phyloP scores from a whole-genome alignment of 1,140 invertebrate species.

The Halesus radiatus region DNA sequence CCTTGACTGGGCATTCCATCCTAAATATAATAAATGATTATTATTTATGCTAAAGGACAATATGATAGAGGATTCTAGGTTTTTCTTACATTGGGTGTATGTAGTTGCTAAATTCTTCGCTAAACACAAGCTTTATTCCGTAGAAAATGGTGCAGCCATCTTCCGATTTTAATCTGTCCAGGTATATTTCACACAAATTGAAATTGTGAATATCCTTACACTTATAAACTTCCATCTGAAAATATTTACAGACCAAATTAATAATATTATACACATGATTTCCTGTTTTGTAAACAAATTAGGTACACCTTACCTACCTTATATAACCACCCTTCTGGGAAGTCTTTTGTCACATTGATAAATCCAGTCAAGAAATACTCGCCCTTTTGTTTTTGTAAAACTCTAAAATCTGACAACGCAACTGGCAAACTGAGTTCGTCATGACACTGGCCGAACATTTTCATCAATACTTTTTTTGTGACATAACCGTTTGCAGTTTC shows the following conservation, averaged over 20 bases:
- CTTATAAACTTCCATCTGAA: constrained; percentile 49
- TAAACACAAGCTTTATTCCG: constrained; percentile 6
- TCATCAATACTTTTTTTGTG: constrained; percentile 44
- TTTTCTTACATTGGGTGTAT: constrained; percentile 46
- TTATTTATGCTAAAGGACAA: too few species aligned
- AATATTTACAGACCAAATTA: constrained; percentile 5
- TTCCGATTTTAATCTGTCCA: constrained; percentile 49
- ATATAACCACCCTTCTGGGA: constrained; percentile 36
- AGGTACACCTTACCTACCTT: constrained; percentile 41
- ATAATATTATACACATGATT: background rate
- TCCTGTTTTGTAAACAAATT: background rate
- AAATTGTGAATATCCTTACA: constrained; percentile 49
- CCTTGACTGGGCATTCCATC: constrained; percentile 43
- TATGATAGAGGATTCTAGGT: too few species aligned
- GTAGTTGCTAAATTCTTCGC: constrained; percentile 21
- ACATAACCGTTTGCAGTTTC: constrained; percentile 29
- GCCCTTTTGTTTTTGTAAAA: constrained; percentile 50
- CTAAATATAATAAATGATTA: too few species aligned
- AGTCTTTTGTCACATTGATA: constrained; percentile 46
- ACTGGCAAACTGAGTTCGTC: constrained; percentile 40
- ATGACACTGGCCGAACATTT: constrained; percentile 41
- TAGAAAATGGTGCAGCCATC: constrained; percentile 45
- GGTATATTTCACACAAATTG: constrained; percentile 52
- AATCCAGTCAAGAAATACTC: constrained; percentile 42
- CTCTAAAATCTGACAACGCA: constrained; percentile 28